Evolutionary conservation across 2,113 vertebrate genomes (phyloP), one percentile per base, ranked within the genome.

Genomic region (Forbesichthys agassizii): DNA sequence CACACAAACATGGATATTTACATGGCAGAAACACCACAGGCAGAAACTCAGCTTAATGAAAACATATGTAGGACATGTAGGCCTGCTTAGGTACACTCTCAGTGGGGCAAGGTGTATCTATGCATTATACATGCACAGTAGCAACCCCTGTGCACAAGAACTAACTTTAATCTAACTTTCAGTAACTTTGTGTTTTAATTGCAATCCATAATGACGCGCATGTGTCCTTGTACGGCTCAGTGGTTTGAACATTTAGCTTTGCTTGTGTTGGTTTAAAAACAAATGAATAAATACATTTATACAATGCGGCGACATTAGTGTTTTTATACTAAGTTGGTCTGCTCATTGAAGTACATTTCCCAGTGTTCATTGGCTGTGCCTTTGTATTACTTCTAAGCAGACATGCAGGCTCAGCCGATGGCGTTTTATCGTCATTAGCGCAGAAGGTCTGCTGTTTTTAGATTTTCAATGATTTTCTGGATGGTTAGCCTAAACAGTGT

Each of bases 1-100:
- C 42, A 63, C 63, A 65, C 48, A 64, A 63, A 64, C 71, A 75
- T 42, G 18, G 27, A 64, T 11, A 69, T 84, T 70, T 79, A 61
- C 62, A 78, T 75, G 77, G 59, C 48, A 33, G 58, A 27, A 11
- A 11, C 13, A 9, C 27, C 33, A 16, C 58, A 42, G 10, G 3
- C 0, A 3, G 71, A 77, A 66, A 68, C 62, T 36, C 63, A 12
- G 33, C 49, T 51, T 63, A 49, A 64, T n/a, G 56, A 2, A 48
- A 7, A 33, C 9, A 56, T 11, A 56, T 14, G 79, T 60, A 55
- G 33, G 66, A 9, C 67, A 68, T 74, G 70, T 13, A 7, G 48
- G 56, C 42, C 16, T 51, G 13, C 33, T 2, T 46, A 54, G 11
- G 54, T 14, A 46, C 46, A 66, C 13, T 47, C 57, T 18, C 18